phyloP scores from a whole-genome alignment of 2,888 invertebrate genomes.

The Nysson spinosus region DNA sequence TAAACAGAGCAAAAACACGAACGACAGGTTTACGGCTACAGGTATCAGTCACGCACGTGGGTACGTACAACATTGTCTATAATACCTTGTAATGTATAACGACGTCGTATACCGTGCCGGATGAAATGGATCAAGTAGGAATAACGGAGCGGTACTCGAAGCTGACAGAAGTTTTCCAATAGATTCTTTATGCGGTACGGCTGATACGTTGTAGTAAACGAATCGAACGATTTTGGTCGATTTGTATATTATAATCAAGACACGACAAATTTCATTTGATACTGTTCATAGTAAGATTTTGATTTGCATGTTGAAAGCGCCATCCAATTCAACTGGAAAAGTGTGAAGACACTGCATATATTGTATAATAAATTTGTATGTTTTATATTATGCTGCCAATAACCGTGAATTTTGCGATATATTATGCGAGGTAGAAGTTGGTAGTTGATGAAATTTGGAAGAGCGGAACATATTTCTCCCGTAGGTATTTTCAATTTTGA shows the following conservation, averaged over 20 bases:
- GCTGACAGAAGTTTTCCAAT: slow-evolving; percentile 11
- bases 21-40: slow-evolving; percentile 67
- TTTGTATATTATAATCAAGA: neutral
- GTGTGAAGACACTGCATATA: no score
- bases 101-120: slow-evolving; percentile 53
- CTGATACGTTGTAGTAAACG: no score
- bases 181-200: neutral
- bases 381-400: no score
- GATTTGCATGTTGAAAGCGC: no score
- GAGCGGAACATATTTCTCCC: slow-evolving; percentile 3
- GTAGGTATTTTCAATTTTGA: slow-evolving; percentile 32
- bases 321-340: no score
- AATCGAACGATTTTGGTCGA: neutral
- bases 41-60: slow-evolving; percentile 66
- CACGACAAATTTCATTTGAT: no score
- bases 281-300: no score
- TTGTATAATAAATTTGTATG: no score
- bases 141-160: slow-evolving; percentile 29
- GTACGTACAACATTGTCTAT: slow-evolving; percentile 63
- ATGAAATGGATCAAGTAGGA: slow-evolving; percentile 41
- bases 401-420: slow-evolving; percentile 9
- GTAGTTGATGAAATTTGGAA: slow-evolving; percentile 29
- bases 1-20: slow-evolving; percentile 63
- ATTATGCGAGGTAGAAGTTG: no score
- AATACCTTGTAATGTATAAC: slow-evolving; percentile 59